Conservation (phyloP, 2,797 vertebrate species). For the Urocyon cinereoargenteus region DNA sequence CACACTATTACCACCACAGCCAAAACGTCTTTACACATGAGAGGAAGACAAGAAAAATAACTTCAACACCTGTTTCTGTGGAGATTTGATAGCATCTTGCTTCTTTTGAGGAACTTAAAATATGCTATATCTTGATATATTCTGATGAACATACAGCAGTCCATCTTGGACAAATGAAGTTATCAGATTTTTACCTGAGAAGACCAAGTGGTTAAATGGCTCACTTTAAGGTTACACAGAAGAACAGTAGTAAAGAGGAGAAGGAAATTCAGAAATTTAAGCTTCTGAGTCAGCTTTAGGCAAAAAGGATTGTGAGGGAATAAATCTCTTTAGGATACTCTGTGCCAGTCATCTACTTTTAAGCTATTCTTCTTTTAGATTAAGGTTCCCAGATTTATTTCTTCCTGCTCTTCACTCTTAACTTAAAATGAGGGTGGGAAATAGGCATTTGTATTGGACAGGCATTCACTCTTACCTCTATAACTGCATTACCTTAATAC, state of each 20-base stretch:
- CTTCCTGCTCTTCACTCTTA: background rate
- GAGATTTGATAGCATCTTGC: background rate
- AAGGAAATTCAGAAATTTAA: background rate
- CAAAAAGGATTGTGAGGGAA: background rate
- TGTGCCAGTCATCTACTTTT: background rate
- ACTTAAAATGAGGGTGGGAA: background rate
- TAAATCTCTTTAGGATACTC: background rate
- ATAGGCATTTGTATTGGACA: background rate
- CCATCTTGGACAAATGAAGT: background rate
- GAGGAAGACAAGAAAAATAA: background rate
- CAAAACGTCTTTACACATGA: background rate
- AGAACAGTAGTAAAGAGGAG: background rate
- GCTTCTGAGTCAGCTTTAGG: background rate
- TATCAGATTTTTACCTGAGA: background rate
- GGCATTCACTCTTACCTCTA: background rate
- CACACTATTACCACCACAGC: background rate
- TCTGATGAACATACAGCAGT: background rate
- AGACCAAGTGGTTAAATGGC: background rate
- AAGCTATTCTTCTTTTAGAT: background rate
- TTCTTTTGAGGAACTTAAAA: background rate
- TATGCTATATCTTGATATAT: slow-evolving; percentile 3
- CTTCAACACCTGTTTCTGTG: background rate
- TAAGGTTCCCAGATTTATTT: background rate
- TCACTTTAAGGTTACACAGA: background rate
- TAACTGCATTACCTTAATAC: background rate